Evolutionary conservation across 2,888 invertebrate genomes (phyloP).

Genomic region (Dasypogon diadema): DNA sequence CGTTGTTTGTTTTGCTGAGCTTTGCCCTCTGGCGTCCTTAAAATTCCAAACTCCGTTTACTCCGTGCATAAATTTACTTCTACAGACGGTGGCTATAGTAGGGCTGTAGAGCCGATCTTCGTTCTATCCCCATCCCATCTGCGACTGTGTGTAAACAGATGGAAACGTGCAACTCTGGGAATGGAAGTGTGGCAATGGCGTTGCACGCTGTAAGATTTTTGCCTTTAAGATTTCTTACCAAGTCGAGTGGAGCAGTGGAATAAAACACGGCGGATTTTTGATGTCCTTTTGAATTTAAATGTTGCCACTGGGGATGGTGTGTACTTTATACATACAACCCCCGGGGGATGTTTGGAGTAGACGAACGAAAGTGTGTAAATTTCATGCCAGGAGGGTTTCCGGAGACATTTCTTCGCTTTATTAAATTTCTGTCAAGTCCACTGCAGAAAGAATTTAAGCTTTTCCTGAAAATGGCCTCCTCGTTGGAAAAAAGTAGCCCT

Average conservation of each 20-base stretch:
- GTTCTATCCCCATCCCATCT: neutral
- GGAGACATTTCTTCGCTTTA: neutral
- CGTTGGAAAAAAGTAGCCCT: too few relatives aligned
- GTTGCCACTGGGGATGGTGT: neutral
- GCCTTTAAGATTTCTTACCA: neutral
- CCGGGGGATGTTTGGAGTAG: neutral
- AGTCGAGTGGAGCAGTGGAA: neutral
- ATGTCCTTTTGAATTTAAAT: constrained; percentile 26
- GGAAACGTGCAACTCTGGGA: neutral
- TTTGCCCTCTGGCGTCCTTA: constrained; percentile 53
- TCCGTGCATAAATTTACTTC: constrained; percentile 32
- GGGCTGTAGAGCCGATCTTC: neutral
- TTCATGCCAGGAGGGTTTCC: neutral
- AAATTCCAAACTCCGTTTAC: constrained; percentile 53
- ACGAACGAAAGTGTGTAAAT: neutral
- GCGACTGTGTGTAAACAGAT: constrained; percentile 1
- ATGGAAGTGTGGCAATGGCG: neutral
- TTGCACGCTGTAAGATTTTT: neutral
- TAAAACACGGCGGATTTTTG: constrained; percentile 1
- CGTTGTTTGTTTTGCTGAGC: constrained; percentile 53
- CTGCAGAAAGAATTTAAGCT: too few relatives aligned
- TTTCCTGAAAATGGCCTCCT: too few relatives aligned
- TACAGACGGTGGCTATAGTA: neutral
- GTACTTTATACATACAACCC: too few relatives aligned
- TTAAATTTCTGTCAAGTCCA: constrained; percentile 26